Evolutionary conservation across 2,797 vertebrate species (phyloP).

Genomic region (Alca torda): DNA sequence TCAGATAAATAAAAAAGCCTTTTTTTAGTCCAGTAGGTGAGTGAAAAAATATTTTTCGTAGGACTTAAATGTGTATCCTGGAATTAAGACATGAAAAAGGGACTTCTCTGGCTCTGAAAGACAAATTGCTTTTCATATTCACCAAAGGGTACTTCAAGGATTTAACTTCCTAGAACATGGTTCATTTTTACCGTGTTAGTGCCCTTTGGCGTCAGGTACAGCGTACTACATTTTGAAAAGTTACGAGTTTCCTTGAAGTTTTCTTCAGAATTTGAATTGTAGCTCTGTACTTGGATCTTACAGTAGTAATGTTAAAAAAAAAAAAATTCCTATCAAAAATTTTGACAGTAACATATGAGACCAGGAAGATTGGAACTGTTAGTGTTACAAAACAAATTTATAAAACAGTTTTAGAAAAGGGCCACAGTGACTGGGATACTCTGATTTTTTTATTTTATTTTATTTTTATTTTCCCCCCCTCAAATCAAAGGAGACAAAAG

Average conservation of each 20-base stretch:
- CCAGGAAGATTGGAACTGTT: not conserved
- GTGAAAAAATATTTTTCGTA: not conserved
- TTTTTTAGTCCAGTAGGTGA: not conserved
- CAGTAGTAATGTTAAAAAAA: not conserved
- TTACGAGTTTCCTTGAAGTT: not conserved
- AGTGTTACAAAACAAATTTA: not conserved
- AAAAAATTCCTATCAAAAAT: not conserved
- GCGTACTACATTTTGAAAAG: not conserved
- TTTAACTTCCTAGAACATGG: not conserved
- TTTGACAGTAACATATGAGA: not conserved
- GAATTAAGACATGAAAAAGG: not conserved
- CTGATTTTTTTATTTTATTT: not conserved
- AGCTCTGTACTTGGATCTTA: not conserved
- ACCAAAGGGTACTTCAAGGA: not conserved
- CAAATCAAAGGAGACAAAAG: not conserved
- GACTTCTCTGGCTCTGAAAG: not conserved
- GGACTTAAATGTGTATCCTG: not conserved
- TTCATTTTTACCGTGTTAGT: not conserved
- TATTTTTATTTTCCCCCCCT: rapidly evolving
- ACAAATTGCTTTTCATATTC: not conserved
- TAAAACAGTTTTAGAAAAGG: not conserved
- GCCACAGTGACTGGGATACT: not conserved
- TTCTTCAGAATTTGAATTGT: not conserved
- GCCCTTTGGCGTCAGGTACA: not conserved
- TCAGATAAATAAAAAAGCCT: not conserved